Conservation (phyloP, 1,140 invertebrate species). For the Penaeus japonicus region DNA sequence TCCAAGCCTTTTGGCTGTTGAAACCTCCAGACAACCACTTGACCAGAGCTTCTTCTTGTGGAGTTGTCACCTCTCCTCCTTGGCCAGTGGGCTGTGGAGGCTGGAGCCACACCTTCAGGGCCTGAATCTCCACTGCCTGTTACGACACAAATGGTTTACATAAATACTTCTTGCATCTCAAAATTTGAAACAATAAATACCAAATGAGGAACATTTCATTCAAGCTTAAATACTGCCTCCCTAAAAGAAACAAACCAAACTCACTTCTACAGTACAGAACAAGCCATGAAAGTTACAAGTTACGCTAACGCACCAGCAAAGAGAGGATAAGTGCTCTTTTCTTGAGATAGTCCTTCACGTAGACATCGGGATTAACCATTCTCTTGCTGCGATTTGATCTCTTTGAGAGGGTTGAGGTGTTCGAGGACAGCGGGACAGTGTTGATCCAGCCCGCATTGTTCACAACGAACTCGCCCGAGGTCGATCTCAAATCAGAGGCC, state of each 20-base stretch:
- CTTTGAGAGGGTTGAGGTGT: constrained; percentile 77
- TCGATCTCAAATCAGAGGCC: constrained; percentile 46
- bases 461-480: constrained; percentile 57
- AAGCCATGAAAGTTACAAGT: no score
- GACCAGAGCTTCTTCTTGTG: constrained; percentile 55
- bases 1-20: constrained; percentile 76
- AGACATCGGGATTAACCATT: constrained; percentile 75
- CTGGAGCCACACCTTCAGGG: constrained; percentile 85
- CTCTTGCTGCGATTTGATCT: constrained; percentile 72
- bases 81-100: constrained; percentile 52
- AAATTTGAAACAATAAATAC: neutral
- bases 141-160: neutral
- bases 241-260: no score
- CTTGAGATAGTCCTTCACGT: constrained; percentile 93
- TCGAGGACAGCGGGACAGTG: constrained; percentile 76
- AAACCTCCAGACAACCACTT: constrained; percentile 58
- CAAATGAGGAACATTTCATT: neutral
- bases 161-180: neutral
- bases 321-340: constrained; percentile 95
- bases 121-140: constrained; percentile 90
- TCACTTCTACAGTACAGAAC: no score
- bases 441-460: constrained; percentile 85
- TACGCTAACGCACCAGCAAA: constrained; percentile 69
- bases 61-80: constrained; percentile 47
- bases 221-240: no score